These are phyloP conservation scores for Parotocinclus haroldoi DNA, from an alignment of 2,797 vertebrate species.

Conservation along the genomic window DNA sequence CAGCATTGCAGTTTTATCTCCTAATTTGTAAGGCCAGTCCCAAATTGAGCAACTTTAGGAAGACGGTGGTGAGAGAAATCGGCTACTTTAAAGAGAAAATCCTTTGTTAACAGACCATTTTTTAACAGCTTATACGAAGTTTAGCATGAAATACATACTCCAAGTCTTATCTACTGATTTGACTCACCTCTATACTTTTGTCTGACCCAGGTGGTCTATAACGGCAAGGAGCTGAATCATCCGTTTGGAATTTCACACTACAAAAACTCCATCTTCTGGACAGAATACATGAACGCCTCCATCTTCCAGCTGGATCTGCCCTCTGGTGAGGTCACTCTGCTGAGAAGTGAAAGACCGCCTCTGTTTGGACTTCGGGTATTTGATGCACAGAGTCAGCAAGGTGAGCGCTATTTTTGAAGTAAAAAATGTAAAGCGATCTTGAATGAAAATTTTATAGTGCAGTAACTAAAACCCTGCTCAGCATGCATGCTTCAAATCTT, in stretches of 20 bases:
- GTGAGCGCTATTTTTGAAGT: conserved; percentile 67
- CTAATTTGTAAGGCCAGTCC: too few relatives aligned
- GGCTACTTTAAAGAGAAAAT: too few relatives aligned
- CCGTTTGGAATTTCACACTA: conserved; percentile 96
- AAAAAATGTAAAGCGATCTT: too few relatives aligned
- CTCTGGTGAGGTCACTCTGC: conserved; percentile 80
- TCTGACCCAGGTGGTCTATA: conserved; percentile 85
- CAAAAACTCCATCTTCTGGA: conserved; percentile 92
- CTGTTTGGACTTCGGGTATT: conserved; percentile 93
- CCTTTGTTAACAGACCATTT: too few relatives aligned
- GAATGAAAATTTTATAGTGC: too few relatives aligned
- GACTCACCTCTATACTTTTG: conserved; percentile 7
- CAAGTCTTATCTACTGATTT: not conserved
- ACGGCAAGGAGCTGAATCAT: conserved; percentile 93
- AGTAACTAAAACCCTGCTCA: too few relatives aligned
- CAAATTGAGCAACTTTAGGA: too few relatives aligned
- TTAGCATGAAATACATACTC: too few relatives aligned
- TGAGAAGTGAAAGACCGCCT: conserved; percentile 90
- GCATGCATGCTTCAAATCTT: too few relatives aligned
- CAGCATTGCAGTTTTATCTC: too few relatives aligned
- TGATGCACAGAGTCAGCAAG: conserved; percentile 92
- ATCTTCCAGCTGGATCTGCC: conserved; percentile 93
- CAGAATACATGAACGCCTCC: conserved; percentile 98
- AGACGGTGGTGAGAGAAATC: too few relatives aligned
- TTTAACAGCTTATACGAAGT: too few relatives aligned